Conservation (phyloP, 2,888 invertebrate genomes). For the Arrhopalites spinosus region DNA sequence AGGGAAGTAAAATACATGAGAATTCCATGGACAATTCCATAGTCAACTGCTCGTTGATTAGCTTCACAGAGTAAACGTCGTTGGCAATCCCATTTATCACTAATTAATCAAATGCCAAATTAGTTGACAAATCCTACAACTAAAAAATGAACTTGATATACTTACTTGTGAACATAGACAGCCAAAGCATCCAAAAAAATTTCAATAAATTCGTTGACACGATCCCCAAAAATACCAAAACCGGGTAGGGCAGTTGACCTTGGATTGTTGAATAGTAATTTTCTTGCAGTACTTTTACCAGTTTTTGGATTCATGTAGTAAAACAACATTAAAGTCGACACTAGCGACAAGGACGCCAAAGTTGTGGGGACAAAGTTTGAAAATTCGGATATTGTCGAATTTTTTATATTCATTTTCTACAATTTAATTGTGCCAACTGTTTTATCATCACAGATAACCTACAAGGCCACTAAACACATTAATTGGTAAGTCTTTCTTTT, state of each 20-base stretch:
- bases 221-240: slow-evolving; percentile 52
- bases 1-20: slow-evolving; percentile 49
- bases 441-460: too few species aligned
- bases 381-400: neutral
- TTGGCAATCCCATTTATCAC: slow-evolving; percentile 53
- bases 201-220: slow-evolving; percentile 50
- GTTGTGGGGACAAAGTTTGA: neutral
- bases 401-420: neutral
- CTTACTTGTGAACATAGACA: slow-evolving; percentile 54
- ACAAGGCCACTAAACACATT: too few species aligned
- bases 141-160: neutral
- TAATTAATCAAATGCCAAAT: slow-evolving; percentile 13
- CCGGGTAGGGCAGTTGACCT: slow-evolving; percentile 50
- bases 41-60: slow-evolving; percentile 50
- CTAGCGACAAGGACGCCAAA: slow-evolving; percentile 19
- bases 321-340: slow-evolving; percentile 30
- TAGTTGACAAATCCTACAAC: neutral
- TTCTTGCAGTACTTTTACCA: neutral
- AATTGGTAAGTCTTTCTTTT: too few species aligned
- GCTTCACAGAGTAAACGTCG: slow-evolving; percentile 52
- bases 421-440: too few species aligned
- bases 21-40: slow-evolving; percentile 44
- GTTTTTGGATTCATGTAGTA: slow-evolving; percentile 17
- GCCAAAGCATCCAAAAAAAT: slow-evolving; percentile 52
- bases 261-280: neutral